Evolutionary conservation across 2,888 invertebrate genomes (phyloP).

Genomic region (Cerastis leucographa): DNA sequence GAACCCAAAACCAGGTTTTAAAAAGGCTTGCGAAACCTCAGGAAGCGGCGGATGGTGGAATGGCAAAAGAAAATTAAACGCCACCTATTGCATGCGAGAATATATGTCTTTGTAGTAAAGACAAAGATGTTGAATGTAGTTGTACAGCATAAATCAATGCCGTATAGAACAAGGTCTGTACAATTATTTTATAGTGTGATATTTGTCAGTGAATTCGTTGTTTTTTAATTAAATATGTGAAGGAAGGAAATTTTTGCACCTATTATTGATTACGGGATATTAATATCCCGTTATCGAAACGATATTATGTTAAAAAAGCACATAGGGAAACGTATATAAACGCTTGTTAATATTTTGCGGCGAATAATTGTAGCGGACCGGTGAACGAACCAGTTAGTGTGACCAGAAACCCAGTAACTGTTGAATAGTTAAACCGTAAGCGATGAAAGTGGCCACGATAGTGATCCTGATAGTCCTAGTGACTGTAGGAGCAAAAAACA

Average conservation of each 20-base stretch:
- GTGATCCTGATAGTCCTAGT: background rate
- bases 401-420: background rate
- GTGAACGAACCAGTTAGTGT: background rate
- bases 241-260: conserved; percentile 1
- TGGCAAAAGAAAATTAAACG: background rate
- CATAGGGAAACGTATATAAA: conserved; percentile 16
- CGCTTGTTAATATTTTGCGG: background rate
- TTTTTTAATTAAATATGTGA: background rate
- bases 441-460: conserved; percentile 7
- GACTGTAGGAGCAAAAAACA: background rate
- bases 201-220: no score
- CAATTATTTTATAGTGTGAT: background rate
- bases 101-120: background rate
- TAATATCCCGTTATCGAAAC: background rate
- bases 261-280: no score
- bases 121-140: background rate
- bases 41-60: background rate
- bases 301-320: background rate
- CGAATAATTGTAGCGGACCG: background rate
- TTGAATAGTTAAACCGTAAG: background rate
- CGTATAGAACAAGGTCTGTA: no score
- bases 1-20: background rate
- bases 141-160: background rate
- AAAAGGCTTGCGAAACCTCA: background rate
- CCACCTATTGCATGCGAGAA: background rate